Evolutionary conservation across 2,797 vertebrate species (phyloP), one percentile per base, ranked within the genome.

Genomic region (Myotis planiceps): DNA sequence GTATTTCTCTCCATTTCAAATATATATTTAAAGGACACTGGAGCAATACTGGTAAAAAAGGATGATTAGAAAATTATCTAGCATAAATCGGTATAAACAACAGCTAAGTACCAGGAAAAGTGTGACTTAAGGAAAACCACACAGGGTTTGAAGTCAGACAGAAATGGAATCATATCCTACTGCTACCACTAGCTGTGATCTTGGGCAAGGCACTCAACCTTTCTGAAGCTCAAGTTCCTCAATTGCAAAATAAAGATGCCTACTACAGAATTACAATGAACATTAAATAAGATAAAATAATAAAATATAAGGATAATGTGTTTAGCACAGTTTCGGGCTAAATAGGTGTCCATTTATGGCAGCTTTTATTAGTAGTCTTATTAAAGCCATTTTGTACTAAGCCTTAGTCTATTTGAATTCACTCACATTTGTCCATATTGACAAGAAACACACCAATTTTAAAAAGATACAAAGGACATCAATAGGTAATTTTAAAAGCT

Each of bases 191-290:
- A 90, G 60, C 53, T 96, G 3, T 69, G 34, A 87, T 66, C 92
- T 88, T 85, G 8, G 53, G 19, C n/a, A 94, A 96, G 86, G 81
- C 23, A 86, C 2, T 55, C 42, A 92, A 49, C 14, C 45, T 92
- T 93, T 90, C 68, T 88, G 32, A 96, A 95, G 92, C n/a, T 94
- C 81, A 69, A 66, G 81, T 74, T 49, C 19, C 13, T 91, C 27
- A n/a, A 63, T 1, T 42, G 15, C 71, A 87, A 95, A 85, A 90
- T 87, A 47, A 90, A 90, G n/a, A 69, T 23, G 75, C 9, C 19
- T 45, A 80, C 14, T 53, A 92, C 16, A 68, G 58, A 88, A 93
- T 71, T 96, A 96, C 34, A 90, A 37, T 23, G 25, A 93, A 71
- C 32, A 74, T 58, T 80, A 83, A 89, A 87, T 45, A 92, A 85